Evolutionary conservation across 2,113 vertebrate genomes (phyloP).

Genomic region (Eira barbara): DNA sequence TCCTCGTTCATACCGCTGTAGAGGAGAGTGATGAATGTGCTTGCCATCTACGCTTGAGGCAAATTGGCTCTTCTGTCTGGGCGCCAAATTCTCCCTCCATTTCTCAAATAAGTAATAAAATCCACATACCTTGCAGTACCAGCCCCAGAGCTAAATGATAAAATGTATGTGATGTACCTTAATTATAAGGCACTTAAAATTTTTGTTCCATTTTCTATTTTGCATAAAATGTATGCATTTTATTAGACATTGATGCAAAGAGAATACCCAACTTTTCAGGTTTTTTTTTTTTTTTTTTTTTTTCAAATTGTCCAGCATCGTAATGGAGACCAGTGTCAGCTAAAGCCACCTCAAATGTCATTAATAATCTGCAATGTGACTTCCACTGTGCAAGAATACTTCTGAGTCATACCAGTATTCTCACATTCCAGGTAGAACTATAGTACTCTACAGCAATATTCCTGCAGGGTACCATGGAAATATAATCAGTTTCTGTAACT

Average conservation of each 20-base stretch:
- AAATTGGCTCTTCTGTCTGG: neutral
- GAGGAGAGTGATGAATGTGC: neutral
- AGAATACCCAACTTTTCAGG: neutral
- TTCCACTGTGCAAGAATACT: neutral
- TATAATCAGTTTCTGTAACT: neutral
- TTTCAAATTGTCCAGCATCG: neutral
- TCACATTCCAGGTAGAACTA: neutral
- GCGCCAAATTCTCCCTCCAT: neutral
- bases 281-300: neutral
- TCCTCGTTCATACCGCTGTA: neutral
- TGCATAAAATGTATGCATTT: neutral
- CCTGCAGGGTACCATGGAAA: neutral
- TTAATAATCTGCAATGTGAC: neutral
- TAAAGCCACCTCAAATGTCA: neutral
- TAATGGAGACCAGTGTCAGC: neutral
- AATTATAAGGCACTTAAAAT: neutral
- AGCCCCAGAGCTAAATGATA: neutral
- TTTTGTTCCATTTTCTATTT: neutral
- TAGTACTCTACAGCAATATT: neutral
- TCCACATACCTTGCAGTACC: neutral
- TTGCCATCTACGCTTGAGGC: neutral
- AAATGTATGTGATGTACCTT: neutral
- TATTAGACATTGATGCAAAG: neutral
- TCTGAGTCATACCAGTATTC: neutral
- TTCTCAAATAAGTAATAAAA: neutral